A percentile compares a stretch with the other conserved stretches of the same genome.
Evolutionary conservation across 92 coral and sea anemone species (phyloP).

Genomic region (Desmophyllum pertusum): DNA sequence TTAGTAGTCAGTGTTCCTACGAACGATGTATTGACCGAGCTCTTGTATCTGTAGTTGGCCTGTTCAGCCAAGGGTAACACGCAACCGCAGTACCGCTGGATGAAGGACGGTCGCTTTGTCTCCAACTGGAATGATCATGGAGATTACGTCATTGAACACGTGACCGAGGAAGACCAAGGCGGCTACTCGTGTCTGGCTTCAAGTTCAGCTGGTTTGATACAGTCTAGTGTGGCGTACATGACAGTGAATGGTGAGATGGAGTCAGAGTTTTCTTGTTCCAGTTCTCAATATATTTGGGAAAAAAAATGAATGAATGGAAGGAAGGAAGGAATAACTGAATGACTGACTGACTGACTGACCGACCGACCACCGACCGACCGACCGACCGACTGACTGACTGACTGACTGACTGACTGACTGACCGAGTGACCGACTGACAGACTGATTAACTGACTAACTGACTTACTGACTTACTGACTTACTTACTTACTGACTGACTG

Average conservation of each 20-base stretch:
- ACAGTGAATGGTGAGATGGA: conserved; percentile 76
- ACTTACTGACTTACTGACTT: too few species aligned
- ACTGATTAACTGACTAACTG: too few species aligned
- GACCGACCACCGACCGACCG: too few species aligned
- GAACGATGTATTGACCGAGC: neutral
- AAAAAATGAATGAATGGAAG: too few species aligned
- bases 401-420: too few species aligned
- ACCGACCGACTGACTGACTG: too few species aligned
- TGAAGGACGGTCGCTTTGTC: conserved; percentile 77
- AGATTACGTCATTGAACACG: conserved; percentile 60
- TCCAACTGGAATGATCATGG: conserved; percentile 71
- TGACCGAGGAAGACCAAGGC: conserved; percentile 83
- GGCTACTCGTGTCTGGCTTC: conserved; percentile 84
- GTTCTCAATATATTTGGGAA: too few species aligned
- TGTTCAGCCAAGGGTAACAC: conserved; percentile 89
- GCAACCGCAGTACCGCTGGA: conserved; percentile 88
- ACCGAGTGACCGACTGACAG: too few species aligned
- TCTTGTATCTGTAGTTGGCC: conserved; percentile 50
- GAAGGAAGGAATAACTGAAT: too few species aligned
- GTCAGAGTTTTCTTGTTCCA: neutral
- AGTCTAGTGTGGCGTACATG: conserved; percentile 69
- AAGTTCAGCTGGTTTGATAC: conserved; percentile 87
- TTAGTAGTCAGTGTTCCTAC: neutral
- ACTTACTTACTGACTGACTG: too few species aligned
- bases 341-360: too few species aligned